Conservation (phyloP, 1,140 invertebrate genomes). For the Antheraea pernyi region DNA sequence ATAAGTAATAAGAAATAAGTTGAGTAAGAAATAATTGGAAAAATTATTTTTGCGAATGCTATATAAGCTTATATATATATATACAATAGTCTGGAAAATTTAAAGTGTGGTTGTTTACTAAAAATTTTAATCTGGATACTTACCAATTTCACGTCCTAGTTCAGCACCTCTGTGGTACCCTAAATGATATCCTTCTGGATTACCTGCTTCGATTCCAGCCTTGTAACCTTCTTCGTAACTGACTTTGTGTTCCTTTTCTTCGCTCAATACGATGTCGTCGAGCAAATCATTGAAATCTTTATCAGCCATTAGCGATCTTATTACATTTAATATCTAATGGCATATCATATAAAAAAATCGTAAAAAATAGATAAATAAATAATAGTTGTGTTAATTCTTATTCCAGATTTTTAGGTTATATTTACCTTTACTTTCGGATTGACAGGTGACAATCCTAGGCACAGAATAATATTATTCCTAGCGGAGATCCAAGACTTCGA, state of each 20-base stretch:
- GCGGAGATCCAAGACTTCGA: too few species aligned
- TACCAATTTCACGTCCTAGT: slow-evolving; percentile 82
- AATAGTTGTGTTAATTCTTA: neutral
- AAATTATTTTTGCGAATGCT: too few species aligned
- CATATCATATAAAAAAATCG: neutral
- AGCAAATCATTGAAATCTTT: slow-evolving; percentile 83
- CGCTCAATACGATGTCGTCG: slow-evolving; percentile 81
- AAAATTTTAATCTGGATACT: neutral
- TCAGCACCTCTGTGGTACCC: slow-evolving; percentile 83
- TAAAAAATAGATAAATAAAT: too few species aligned
- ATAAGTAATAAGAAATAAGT: too few species aligned
- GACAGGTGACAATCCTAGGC: too few species aligned
- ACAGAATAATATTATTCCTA: too few species aligned
- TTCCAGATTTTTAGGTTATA: neutral
- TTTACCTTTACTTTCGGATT: neutral
- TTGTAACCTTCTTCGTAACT: slow-evolving; percentile 82
- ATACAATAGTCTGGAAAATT: too few species aligned
- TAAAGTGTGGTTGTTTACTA: too few species aligned
- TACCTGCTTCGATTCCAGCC: slow-evolving; percentile 78
- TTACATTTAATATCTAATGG: neutral
- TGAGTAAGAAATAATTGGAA: too few species aligned
- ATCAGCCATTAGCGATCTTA: slow-evolving; percentile 52
- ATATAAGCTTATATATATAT: too few species aligned
- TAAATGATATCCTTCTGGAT: slow-evolving; percentile 82
- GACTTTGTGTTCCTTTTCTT: slow-evolving; percentile 78